Conservation (phyloP, 2,113 vertebrate species). For the Hippopotamus amphibius region DNA sequence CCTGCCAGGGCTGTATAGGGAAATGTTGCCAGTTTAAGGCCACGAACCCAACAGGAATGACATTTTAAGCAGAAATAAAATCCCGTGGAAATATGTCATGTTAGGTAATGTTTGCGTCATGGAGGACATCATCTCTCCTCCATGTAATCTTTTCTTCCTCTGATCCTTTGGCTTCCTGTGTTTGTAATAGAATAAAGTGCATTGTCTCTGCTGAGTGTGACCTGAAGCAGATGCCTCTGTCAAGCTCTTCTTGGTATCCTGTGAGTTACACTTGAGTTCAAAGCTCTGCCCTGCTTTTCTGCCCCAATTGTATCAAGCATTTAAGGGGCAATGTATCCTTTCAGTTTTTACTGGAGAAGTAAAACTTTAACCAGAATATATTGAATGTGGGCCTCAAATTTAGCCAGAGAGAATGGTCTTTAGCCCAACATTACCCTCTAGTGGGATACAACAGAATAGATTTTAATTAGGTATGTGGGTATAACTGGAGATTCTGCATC, state of each 20-base stretch:
- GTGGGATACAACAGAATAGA: background rate
- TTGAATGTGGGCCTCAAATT: background rate
- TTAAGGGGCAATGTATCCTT: background rate
- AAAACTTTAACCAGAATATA: background rate
- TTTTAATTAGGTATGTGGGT: too few relatives aligned
- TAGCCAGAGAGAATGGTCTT: rapidly evolving
- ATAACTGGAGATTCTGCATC: background rate
- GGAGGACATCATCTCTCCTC: background rate
- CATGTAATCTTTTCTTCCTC: background rate
- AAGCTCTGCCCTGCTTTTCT: background rate
- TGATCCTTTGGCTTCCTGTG: background rate
- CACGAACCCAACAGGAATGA: background rate
- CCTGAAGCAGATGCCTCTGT: too few relatives aligned
- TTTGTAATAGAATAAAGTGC: rapidly evolving
- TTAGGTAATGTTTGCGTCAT: background rate
- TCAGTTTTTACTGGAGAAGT: background rate
- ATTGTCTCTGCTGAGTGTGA: background rate
- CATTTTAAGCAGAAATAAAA: background rate
- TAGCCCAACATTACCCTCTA: conserved; percentile 25
- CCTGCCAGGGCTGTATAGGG: background rate
- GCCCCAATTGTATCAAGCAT: background rate
- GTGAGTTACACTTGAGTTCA: background rate
- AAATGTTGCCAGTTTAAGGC: conserved; percentile 12
- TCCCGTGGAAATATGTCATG: background rate
- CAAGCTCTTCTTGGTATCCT: background rate